Conservation (phyloP, 2,113 vertebrate species). For the Baryphthengus martii region DNA sequence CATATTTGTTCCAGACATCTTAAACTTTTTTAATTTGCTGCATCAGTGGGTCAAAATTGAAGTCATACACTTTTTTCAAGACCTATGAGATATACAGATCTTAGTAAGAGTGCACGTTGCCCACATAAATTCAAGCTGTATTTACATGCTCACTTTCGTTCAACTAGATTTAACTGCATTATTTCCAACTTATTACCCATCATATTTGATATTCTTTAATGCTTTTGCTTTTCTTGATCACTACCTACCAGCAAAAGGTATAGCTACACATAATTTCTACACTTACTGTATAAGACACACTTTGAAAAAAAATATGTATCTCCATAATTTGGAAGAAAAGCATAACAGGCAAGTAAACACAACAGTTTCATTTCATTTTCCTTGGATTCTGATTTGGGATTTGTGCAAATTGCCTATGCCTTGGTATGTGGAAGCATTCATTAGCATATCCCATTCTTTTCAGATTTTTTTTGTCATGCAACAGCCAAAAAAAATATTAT, state of each 20-base stretch:
- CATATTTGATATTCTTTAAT: background rate
- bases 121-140: background rate
- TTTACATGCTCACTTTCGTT: background rate
- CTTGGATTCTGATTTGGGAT: background rate
- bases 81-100: background rate
- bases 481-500: background rate
- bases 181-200: background rate
- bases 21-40: slow-evolving; percentile 3
- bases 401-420: background rate
- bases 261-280: background rate
- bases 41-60: background rate
- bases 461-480: background rate
- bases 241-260: background rate
- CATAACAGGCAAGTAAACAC: background rate
- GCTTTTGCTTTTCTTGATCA: background rate
- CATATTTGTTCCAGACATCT: background rate
- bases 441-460: background rate
- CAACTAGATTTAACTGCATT: background rate
- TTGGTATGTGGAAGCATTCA: background rate
- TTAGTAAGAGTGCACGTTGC: background rate
- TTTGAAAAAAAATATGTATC: background rate
- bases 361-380: background rate
- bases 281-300: background rate
- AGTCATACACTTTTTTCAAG: background rate
- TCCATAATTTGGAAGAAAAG: background rate